Base-by-base conservation (phyloP, 2,888 invertebrate species). In the Spilarctia lutea region DNA sequence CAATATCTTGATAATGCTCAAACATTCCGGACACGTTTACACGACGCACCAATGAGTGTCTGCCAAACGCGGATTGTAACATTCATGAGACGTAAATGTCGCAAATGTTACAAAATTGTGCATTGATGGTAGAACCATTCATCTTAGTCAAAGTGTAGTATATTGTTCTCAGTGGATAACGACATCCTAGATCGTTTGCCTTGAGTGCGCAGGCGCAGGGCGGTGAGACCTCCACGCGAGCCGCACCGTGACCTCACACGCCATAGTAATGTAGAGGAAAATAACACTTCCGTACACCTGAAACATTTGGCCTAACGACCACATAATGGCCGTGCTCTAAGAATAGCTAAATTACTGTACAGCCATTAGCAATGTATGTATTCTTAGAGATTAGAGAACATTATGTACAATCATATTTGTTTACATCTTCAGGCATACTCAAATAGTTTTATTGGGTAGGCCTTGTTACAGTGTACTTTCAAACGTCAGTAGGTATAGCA, bases 261-360 rank as follows among this genome's bases (percentile, higher is more conserved):
- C 78, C 83, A 85, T 88, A 83, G 77, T 77, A 81, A 82, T 77
- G 81, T 80, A 79, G 80, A 87, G 88, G 88, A 87, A 88, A 89
- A 89, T 81, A 75, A 73, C 73, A 81, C 85, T 89, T 88, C 88
- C 87, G 87, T 79, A 84, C 83, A 82, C 75, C 83, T 85, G 81
- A 80, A 83, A 81, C 79, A 79, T 75, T 83, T 81, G 74, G 78
- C 75, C 72, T 81, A 83, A 75, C 76, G 72, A 81, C 73, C 74
- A 76, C 65, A 71, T 81, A 79, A 85, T 84, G 73, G 33, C 39
- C 67, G 13, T 42, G 42, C 18, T 63, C 24, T 69, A 63, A 65
- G 63, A 75, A 73, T 79, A 73, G 71, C 72, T 68, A 65, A 69
- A 77, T 63, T 71, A 79, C 56, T 48, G 33, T 48, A 45, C 20